Base-by-base conservation (phyloP, 2,888 invertebrate genomes). In the Dicranocentrus wangi region DNA sequence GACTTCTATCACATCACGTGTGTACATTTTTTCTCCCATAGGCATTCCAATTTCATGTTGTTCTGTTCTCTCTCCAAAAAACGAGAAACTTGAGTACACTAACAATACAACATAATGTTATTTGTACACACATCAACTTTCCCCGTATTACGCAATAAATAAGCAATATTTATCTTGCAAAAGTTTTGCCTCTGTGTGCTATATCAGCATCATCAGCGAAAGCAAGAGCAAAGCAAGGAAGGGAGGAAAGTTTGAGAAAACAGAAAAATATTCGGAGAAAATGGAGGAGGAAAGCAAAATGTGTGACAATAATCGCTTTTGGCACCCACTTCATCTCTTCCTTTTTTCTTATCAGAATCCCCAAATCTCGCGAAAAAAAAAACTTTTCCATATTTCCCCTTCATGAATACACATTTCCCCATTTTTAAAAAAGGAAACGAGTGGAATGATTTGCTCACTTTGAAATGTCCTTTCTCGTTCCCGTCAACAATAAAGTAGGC, bases 381-480 rank as follows among this genome's bases (percentile, higher is more conserved):
- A 32, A 65, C 65, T 19, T 42, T 43, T 65, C 21, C 55, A 47
- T 47, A 47, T n/a, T 10, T 10, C 39, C 39, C 17, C 15, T 23
- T 47, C 47, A 27, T 27, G 47, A 66, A 27, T 27, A 66, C 28
- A n/a, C n/a, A 25, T 25, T 66, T 25, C 5, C 27, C 53, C 53
- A 27, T 61, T 47, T 60, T 21, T 13, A 28, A 55, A 71, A 60
- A 47, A 32, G 19, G 32, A 63, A 63, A 39, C 32, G 39, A 27
- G 25, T 42, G 43, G 25, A 51, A 65, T 69, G 25, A 58, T 69
- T 81, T 82, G 43, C 71, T 79, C 25, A 87, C 87, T 84, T 86
- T 87, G 72, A 87, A 87, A 79, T 86, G 85, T 39, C 85, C 85
- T 28, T 83, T 84, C 27, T 84, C 85, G 81, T 87, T 86, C 72